A percentile compares a stretch with the other conserved stretches of the same genome.
These are phyloP conservation scores for Euclidia mi DNA, from an alignment of 2,888 invertebrate genomes.

Conservation along the genomic window DNA sequence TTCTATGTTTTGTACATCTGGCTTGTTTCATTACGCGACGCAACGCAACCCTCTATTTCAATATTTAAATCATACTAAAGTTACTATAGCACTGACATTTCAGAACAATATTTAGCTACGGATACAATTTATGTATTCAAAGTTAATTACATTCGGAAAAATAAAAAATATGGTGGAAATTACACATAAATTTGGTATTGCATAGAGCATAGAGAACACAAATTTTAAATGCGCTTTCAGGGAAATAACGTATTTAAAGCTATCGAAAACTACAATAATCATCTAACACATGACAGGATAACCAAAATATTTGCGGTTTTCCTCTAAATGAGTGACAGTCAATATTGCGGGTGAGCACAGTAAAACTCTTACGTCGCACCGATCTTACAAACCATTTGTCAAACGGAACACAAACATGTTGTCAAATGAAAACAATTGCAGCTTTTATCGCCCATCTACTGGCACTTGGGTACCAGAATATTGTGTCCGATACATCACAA, in stretches of 20 bases:
- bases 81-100: conserved; percentile 41
- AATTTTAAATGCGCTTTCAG: no score
- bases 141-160: conserved; percentile 16
- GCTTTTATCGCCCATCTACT: conserved; percentile 63
- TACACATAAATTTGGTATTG: no score
- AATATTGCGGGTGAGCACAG: conserved; percentile 47
- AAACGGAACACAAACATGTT: conserved; percentile 73
- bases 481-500: conserved; percentile 52
- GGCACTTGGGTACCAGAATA: conserved; percentile 50
- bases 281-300: background rate
- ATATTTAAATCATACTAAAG: conserved; percentile 63
- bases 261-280: background rate
- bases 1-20: conserved; percentile 84
- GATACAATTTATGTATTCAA: conserved; percentile 1
- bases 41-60: conserved; percentile 54
- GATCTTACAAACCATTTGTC: conserved; percentile 71
- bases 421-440: conserved; percentile 76
- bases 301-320: conserved; percentile 33
- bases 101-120: conserved; percentile 26
- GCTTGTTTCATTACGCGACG: conserved; percentile 80
- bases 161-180: background rate
- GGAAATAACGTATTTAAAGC: no score
- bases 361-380: conserved; percentile 60
- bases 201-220: no score
- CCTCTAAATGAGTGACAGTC: conserved; percentile 48